These are phyloP conservation scores for Darevskia nairensis DNA, from an alignment of 2,797 vertebrate genomes.

Conservation along the genomic window DNA sequence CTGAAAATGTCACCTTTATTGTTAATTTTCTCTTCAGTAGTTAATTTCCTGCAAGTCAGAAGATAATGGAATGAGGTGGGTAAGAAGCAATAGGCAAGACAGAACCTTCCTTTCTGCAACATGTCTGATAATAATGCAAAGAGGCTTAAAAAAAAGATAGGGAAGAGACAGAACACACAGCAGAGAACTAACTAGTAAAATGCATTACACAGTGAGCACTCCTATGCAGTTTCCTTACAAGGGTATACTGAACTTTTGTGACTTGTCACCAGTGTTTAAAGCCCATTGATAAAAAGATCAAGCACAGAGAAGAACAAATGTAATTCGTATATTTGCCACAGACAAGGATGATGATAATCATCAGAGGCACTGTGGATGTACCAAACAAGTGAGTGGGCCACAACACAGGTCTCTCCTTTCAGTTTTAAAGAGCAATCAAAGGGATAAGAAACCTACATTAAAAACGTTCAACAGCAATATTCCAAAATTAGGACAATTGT, in stretches of 20 bases:
- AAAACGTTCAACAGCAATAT: not conserved
- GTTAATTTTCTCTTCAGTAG: conserved; percentile 11
- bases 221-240: not conserved
- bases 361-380: not conserved
- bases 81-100: conserved; percentile 23
- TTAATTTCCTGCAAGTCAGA: conserved; percentile 17
- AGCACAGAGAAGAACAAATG: not conserved
- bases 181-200: not conserved
- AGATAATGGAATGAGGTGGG: conserved; percentile 23
- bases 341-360: not conserved
- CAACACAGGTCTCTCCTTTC: not conserved
- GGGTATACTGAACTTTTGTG: not conserved
- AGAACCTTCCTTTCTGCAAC: conserved; percentile 1
- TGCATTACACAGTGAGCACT: not conserved
- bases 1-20: conserved; percentile 27
- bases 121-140: conserved; percentile 16
- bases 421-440: not conserved
- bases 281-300: not conserved
- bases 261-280: not conserved
- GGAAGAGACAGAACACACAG: not conserved
- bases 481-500: not conserved
- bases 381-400: not conserved
- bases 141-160: not conserved
- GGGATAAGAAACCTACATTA: not conserved
- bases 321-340: not conserved